These are phyloP conservation scores for Microctenopoma stevenorrisi DNA, from an alignment of 2,797 vertebrate species.

Conservation along the genomic window DNA sequence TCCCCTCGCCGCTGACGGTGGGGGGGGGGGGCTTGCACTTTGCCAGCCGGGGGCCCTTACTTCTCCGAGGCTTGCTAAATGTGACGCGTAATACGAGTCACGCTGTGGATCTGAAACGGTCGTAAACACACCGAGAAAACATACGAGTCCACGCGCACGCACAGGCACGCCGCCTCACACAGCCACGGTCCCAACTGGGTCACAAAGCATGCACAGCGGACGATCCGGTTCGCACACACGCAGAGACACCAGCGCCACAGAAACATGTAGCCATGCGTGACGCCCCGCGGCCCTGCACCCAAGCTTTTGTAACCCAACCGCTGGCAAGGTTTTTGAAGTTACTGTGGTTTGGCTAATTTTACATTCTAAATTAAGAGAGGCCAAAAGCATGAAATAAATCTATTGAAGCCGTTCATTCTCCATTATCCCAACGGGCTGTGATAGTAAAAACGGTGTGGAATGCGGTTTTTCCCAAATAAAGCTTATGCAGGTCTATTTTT, in stretches of 20 bases:
- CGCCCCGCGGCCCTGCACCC: constrained; percentile 16
- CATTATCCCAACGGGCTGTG: constrained; percentile 48
- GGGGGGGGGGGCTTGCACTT: constrained; percentile 3
- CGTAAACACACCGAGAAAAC: constrained; percentile 62
- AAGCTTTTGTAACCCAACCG: constrained; percentile 28
- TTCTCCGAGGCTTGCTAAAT: constrained; percentile 65
- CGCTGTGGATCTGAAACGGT: constrained; percentile 50
- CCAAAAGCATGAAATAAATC: constrained; percentile 34
- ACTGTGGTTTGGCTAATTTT: constrained; percentile 41
- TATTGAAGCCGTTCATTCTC: constrained; percentile 35
- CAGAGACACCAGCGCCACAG: constrained; percentile 12
- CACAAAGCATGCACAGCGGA: constrained; percentile 12
- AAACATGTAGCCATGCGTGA: constrained; percentile 40
- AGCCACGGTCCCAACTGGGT: constrained; percentile 23
- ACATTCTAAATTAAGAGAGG: constrained; percentile 52
- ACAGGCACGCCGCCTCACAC: constrained; percentile 30
- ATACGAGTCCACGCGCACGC: constrained; percentile 42
- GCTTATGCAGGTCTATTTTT: constrained; percentile 25
- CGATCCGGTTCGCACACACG: not conserved
- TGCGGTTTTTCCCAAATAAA: constrained; percentile 43
- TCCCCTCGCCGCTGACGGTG: not conserved
- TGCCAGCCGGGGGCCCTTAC: constrained; percentile 43
- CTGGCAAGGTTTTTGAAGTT: constrained; percentile 26
- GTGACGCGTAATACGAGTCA: constrained; percentile 74
- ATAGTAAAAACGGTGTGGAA: constrained; percentile 50